Evolutionary conservation across 1,140 invertebrate species (phyloP), one percentile per base, ranked within the genome.

Genomic region (Acromyrmex heyeri): DNA sequence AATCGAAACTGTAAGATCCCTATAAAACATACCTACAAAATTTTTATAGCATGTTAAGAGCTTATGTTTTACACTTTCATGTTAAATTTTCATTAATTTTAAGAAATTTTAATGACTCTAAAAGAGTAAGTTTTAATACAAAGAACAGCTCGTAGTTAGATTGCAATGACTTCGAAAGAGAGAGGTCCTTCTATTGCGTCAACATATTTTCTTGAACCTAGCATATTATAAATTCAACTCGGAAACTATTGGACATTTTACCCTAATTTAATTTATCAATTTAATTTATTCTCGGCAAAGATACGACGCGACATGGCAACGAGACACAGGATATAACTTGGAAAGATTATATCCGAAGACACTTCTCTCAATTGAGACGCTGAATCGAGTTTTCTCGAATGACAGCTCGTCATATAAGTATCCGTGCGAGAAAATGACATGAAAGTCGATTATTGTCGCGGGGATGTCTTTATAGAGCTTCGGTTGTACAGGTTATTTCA

Each of bases 391-490:
- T 65, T 83, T 82, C 18, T 44, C 30, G 73, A 65, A 57, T 57
- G 85, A 86, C 77, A 53, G 57, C 55, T 81, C 78, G 57, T 78
- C 62, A 14, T 85, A 78, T 73, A 85, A 65, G 67, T 62, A 72
- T 69, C 61, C 44, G 30, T 67, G 30, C 30, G 48, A 55, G 61
- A 86, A 88, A 89, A 88, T 86, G 67, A 86, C 69, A 59, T 72
- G 55, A 79, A 86, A 89, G 75, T 88, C 87, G 75, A 89, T 86
- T 88, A 88, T 62, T 48, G 48, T 81, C 85, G 62, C 27, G 48
- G 16, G 48, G 24, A 30, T 10, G 75, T 78, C 81, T 86, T 85
- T 87, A 85, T 86, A 14, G 61, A 50, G 30, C 44, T 27, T 59
- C 21, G 5, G 0, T 4, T 50, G 12, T 81, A 81, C 48, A 48